Conservation (phyloP, 2,797 vertebrate genomes). For the Oreochromis grahami region DNA sequence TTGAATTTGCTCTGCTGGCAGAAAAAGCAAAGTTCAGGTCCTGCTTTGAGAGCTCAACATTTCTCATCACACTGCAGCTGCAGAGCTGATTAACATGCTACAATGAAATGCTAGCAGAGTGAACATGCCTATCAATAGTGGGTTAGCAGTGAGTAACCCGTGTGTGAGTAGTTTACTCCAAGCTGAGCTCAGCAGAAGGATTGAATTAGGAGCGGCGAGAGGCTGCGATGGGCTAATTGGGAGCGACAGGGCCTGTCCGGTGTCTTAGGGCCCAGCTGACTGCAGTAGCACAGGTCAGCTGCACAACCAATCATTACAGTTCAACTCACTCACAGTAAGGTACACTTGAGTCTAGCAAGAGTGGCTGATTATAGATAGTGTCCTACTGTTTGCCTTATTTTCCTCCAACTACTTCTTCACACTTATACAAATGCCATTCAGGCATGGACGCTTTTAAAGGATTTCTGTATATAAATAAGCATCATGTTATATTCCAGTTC, state of each 20-base stretch:
- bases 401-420: neutral
- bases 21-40: neutral
- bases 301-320: neutral
- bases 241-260: conserved; percentile 58
- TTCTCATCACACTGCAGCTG: neutral
- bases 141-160: conserved; percentile 31
- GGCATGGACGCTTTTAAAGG: neutral
- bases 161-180: conserved; percentile 34
- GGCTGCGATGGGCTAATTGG: conserved; percentile 58
- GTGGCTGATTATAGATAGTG: neutral
- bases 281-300: conserved; percentile 5
- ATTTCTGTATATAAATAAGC: neutral
- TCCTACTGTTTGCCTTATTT: neutral
- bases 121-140: neutral
- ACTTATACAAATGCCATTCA: neutral
- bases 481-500: neutral
- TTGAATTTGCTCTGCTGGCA: neutral
- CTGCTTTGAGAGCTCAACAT: neutral
- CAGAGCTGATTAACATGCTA: neutral
- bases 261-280: conserved; percentile 42
- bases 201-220: conserved; percentile 53
- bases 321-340: neutral
- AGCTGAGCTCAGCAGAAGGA: conserved; percentile 54
- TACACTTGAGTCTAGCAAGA: neutral
- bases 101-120: neutral